These are phyloP conservation scores for Pheosia gnoma DNA, from an alignment of 2,888 invertebrate species.

Conservation along the genomic window DNA sequence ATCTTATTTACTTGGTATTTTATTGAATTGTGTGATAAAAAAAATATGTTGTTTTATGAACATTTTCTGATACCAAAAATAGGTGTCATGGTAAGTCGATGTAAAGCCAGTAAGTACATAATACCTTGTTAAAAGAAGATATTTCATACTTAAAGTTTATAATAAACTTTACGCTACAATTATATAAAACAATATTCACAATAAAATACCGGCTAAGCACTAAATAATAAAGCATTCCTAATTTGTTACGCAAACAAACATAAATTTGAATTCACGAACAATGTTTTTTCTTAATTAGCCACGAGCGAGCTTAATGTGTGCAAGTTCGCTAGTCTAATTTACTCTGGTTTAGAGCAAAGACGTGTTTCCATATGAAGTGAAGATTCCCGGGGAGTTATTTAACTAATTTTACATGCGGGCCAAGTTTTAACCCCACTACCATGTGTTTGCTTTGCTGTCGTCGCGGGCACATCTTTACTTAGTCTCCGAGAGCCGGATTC, in stretches of 20 bases:
- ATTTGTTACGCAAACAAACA: constrained; percentile 40
- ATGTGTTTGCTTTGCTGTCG: constrained; percentile 67
- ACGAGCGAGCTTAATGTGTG: constrained; percentile 65
- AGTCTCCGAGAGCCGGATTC: constrained; percentile 40
- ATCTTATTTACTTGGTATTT: constrained; percentile 12
- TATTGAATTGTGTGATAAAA: neutral
- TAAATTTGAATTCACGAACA: constrained; percentile 52
- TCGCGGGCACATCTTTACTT: constrained; percentile 42
- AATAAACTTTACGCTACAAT: no score
- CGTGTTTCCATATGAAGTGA: constrained; percentile 66
- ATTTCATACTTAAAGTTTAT: no score
- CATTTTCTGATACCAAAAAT: neutral
- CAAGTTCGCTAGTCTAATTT: constrained; percentile 69
- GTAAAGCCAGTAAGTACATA: no score
- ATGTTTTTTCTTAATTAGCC: constrained; percentile 68
- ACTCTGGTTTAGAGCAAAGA: constrained; percentile 76
- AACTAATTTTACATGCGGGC: constrained; percentile 77
- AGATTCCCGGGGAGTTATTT: constrained; percentile 72
- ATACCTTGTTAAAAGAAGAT: no score
- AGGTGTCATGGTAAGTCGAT: no score
- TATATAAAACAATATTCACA: constrained; percentile 2
- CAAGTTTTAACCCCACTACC: constrained; percentile 73
- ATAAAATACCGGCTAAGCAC: constrained; percentile 25
- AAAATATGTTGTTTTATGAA: neutral
- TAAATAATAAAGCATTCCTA: constrained; percentile 30